Conservation (phyloP, 2,888 invertebrate species). For the Drosophila kambysellisi region DNA sequence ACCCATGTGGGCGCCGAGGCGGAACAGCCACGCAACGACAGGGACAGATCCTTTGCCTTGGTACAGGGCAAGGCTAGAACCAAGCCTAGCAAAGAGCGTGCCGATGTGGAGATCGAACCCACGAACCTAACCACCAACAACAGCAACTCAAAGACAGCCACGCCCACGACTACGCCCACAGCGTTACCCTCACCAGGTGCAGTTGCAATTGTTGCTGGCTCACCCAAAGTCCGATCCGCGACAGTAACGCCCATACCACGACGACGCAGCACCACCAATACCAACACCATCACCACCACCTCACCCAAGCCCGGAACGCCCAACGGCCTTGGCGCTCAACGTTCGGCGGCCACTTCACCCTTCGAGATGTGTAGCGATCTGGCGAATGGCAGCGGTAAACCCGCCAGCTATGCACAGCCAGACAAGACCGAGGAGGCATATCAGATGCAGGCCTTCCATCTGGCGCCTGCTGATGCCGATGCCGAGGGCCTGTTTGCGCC, state of each 20-base stretch:
- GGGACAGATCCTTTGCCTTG: slow-evolving; percentile 30
- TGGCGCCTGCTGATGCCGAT: slow-evolving; percentile 85
- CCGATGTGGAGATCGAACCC: slow-evolving; percentile 58
- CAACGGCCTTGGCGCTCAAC: slow-evolving; percentile 64
- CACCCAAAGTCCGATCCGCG: slow-evolving; percentile 50
- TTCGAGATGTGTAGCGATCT: slow-evolving; percentile 78
- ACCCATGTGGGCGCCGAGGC: slow-evolving; percentile 39
- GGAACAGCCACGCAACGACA: slow-evolving; percentile 41
- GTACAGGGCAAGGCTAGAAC: slow-evolving; percentile 44
- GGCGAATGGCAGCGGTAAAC: slow-evolving; percentile 84
- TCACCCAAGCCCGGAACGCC: slow-evolving; percentile 60
- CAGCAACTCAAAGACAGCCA: slow-evolving; percentile 68
- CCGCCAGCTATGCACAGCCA: slow-evolving; percentile 89
- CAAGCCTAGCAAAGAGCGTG: slow-evolving; percentile 41
- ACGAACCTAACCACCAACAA: slow-evolving; percentile 84
- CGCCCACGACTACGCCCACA: slow-evolving; percentile 40
- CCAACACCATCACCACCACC: slow-evolving; percentile 19
- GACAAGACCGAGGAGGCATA: slow-evolving; percentile 74
- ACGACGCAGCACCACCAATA: slow-evolving; percentile 32
- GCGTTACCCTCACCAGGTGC: slow-evolving; percentile 39
- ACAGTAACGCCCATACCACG: slow-evolving; percentile 34
- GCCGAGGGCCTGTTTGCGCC: slow-evolving; percentile 90
- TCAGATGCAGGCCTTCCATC: slow-evolving; percentile 96
- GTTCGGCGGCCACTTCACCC: slow-evolving; percentile 71
- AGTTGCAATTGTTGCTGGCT: slow-evolving; percentile 12